Base-by-base conservation (phyloP, 92 coral and sea anemone species). In the Epizoanthus ramosus region DNA sequence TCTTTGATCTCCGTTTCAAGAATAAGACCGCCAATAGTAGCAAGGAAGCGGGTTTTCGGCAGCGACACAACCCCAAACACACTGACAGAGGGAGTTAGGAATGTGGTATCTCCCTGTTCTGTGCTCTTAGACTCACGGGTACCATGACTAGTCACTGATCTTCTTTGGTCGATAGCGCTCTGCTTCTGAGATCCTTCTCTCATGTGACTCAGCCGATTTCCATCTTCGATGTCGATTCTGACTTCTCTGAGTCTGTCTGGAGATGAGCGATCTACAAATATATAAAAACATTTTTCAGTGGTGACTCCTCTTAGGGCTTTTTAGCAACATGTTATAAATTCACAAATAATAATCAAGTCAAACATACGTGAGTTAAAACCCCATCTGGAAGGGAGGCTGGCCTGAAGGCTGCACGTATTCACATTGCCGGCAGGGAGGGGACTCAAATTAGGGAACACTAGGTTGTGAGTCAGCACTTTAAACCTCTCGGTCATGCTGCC, bases 211-310 rank as follows among this genome's bases (percentile, higher is more conserved):
- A 68, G 80, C 21, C 52, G 73, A 24, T 57, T 56, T 6, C 93
- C 95, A 84, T 90, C 94, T 74, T 94, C 99, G 7, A 96, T 89
- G 83, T 96, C 99, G 28, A 96, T 94, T 79, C 81, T 94, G 17
- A 92, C 91, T 71, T 94, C 99, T 28, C 92, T 83, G 35, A 90
- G 82, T 67, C 84, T 93, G 56, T 90, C 96, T 50, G 93, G 93
- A 6, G 98, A 91, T 12, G 82, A 58, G 22, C 83, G 83, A 58
- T 74, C 83, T 58, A 31, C 6, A 58, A 24, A 31, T 15, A 9
- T 14, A 28, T 3, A 37, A 6, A 37, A 37, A 28, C 2, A 37
- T 37, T n/a, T n/a, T n/a, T 6, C 43, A 37, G 6, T 3, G 43
- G 43, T 37, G 43, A 37, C 43, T 37, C 43, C 43, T 6, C 43